Conservation (phyloP, 2,797 vertebrate species). For the Platyrinchus mystaceus region DNA sequence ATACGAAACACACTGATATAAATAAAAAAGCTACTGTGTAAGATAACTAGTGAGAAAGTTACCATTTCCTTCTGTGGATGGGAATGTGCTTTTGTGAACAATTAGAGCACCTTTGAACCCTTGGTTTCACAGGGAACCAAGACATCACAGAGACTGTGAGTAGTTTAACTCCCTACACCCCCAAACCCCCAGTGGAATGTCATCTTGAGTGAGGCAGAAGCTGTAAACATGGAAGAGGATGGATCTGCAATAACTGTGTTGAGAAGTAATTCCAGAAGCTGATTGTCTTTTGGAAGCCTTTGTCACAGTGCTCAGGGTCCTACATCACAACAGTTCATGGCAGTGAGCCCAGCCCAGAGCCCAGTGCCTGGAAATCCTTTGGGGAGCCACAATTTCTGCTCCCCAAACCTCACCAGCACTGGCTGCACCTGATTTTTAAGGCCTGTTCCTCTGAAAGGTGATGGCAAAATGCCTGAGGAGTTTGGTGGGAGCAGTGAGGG, state of each 20-base stretch:
- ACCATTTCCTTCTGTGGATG: neutral
- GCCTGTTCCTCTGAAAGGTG: neutral
- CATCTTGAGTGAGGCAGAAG: neutral
- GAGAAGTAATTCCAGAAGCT: neutral
- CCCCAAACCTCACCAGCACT: neutral
- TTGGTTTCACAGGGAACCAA: neutral
- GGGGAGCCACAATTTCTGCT: neutral
- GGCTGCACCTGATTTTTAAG: neutral
- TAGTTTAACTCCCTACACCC: neutral
- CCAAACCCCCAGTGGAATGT: neutral
- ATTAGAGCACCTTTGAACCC: conserved; percentile 49
- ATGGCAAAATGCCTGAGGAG: neutral
- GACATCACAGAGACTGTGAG: neutral
- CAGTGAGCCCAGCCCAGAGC: neutral
- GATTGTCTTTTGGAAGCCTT: conserved; percentile 6
- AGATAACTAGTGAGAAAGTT: conserved; percentile 26
- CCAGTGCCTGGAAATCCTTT: neutral
- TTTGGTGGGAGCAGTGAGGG: neutral
- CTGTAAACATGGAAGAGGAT: neutral
- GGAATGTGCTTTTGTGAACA: conserved; percentile 27
- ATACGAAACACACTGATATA: conserved; percentile 56
- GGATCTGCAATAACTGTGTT: neutral
- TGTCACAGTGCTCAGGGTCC: conserved; percentile 23
- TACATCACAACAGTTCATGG: neutral
- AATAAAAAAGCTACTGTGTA: conserved; percentile 55